Percentiles rank a stretch among this genome's conserved stretches.
phyloP scores from a whole-genome alignment of 2,113 vertebrate genomes.

The Cryptotis parvus region DNA sequence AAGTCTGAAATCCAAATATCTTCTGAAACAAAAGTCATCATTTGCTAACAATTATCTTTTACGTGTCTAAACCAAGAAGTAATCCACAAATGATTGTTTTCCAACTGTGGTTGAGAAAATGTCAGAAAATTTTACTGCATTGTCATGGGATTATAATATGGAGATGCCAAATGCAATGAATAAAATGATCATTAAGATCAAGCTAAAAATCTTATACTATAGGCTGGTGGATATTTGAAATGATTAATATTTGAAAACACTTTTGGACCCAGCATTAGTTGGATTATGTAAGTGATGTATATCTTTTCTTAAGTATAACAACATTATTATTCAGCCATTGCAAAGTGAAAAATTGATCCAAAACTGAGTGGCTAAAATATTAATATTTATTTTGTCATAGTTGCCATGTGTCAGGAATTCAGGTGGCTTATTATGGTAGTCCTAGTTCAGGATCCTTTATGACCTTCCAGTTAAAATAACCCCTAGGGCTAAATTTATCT shows the following conservation, averaged over 20 bases:
- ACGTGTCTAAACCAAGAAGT: slow-evolving; percentile 35
- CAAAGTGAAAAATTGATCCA: background rate
- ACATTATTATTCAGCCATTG: background rate
- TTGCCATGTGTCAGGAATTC: background rate
- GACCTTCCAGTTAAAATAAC: background rate
- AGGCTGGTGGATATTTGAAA: background rate
- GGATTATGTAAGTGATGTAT: background rate
- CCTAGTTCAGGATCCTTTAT: background rate
- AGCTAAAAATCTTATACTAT: too few relatives aligned
- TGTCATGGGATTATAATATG: background rate
- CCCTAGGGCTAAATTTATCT: rapidly evolving
- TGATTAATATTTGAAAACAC: background rate
- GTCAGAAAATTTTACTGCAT: background rate
- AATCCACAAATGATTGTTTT: slow-evolving; percentile 50
- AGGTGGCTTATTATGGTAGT: background rate
- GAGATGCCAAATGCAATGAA: slow-evolving; percentile 31
- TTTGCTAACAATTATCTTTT: slow-evolving; percentile 68
- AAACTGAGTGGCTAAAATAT: background rate
- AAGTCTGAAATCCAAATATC: slow-evolving; percentile 28
- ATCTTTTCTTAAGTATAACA: background rate
- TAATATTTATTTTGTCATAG: background rate
- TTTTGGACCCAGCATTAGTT: background rate
- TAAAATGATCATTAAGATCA: background rate
- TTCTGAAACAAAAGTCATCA: slow-evolving; percentile 37
- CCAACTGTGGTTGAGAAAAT: slow-evolving; percentile 41